Conservation (phyloP, 2,113 vertebrate genomes). For the Urocynchramus pylzowi region DNA sequence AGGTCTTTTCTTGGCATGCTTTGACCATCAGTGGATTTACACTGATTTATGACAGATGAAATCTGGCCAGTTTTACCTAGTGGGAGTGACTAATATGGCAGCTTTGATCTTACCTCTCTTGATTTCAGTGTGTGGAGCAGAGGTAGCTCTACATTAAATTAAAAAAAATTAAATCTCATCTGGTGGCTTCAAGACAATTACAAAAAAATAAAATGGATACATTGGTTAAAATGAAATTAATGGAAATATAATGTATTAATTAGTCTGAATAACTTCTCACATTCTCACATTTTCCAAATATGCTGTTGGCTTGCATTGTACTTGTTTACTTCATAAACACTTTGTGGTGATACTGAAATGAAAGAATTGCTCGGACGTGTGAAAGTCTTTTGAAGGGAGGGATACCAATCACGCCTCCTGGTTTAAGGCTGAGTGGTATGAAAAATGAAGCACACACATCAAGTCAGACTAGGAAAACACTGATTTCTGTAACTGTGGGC, state of each 20-base stretch:
- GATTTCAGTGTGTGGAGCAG: neutral
- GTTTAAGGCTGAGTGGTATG: neutral
- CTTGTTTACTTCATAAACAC: neutral
- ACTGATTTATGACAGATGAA: neutral
- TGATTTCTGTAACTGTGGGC: neutral
- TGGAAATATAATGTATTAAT: neutral
- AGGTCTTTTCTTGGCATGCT: neutral
- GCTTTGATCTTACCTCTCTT: neutral
- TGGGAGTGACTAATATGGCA: neutral
- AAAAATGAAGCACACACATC: neutral
- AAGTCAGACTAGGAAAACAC: neutral
- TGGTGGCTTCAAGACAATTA: neutral
- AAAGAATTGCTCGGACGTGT: neutral
- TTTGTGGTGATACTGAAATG: neutral
- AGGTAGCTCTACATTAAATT: neutral
- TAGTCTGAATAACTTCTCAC: neutral
- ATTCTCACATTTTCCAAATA: neutral
- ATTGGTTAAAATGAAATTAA: neutral
- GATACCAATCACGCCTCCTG: neutral
- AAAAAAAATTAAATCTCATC: neutral
- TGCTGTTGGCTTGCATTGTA: neutral
- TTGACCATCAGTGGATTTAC: neutral
- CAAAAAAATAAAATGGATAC: neutral
- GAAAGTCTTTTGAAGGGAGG: neutral
- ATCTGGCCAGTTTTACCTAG: neutral